A percentile compares a stretch with the other conserved stretches of the same genome.
Evolutionary conservation across 1,140 invertebrate genomes (phyloP).

Genomic region (Maniola jurtina): DNA sequence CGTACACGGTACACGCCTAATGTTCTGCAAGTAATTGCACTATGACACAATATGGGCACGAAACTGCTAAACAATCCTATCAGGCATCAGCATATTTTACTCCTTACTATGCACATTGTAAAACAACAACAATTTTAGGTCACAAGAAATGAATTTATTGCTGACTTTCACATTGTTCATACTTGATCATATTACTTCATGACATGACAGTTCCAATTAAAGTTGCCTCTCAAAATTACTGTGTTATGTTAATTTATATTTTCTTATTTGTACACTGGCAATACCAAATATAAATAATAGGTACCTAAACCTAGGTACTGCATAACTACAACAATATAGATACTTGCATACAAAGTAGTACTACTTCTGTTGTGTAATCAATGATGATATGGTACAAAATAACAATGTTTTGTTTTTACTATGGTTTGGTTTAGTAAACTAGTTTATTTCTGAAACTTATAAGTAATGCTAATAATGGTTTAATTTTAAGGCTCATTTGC

Average conservation of each 20-base stretch:
- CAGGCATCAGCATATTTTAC: conserved; percentile 13
- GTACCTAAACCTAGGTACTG: not conserved
- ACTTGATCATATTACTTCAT: conserved; percentile 29
- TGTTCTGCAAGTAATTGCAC: conserved; percentile 28
- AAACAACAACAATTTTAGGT: conserved; percentile 39
- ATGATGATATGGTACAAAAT: too few species aligned
- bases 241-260: not conserved
- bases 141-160: conserved; percentile 39
- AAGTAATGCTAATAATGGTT: too few species aligned
- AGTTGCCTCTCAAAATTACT: conserved; percentile 39
- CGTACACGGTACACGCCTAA: conserved; percentile 45
- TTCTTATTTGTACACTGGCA: not conserved
- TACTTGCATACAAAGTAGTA: not conserved
- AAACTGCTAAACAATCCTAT: not conserved
- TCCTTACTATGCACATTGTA: conserved; percentile 19
- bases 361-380: too few species aligned
- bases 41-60: not conserved
- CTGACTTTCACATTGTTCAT: conserved; percentile 57
- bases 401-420: too few species aligned
- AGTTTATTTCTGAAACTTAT: too few species aligned
- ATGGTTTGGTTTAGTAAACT: too few species aligned
- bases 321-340: not conserved
- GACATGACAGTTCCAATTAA: conserved; percentile 48
- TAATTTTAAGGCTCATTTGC: too few species aligned
- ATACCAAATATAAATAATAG: not conserved